Conservation (phyloP, 53 echinoderm and acorn worm species). For the Holothuria leucospilota region DNA sequence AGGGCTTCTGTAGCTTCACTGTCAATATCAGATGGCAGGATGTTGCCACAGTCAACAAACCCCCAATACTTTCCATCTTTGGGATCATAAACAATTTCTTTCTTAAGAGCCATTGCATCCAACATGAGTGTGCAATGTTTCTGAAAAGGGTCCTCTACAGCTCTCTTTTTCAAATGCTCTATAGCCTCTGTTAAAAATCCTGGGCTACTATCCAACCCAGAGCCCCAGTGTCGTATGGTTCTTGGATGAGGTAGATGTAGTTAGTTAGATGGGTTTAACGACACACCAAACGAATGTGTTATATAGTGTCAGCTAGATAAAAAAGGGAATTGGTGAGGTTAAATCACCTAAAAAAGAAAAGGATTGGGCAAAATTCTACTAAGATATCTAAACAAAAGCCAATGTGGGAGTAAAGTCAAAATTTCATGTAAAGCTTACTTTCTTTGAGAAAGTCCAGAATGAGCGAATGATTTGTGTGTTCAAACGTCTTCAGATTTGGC, state of each 20-base stretch:
- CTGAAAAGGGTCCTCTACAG: constrained; percentile 22
- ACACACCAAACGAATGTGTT: too few species aligned
- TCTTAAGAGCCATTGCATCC: constrained; percentile 71
- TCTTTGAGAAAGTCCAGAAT: too few species aligned
- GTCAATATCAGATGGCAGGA: constrained; percentile 43
- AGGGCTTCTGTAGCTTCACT: constrained; percentile 66
- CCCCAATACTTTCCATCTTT: constrained; percentile 55
- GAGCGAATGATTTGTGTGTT: too few species aligned
- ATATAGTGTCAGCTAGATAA: too few species aligned
- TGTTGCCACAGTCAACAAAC: constrained; percentile 68
- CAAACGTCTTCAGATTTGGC: too few species aligned
- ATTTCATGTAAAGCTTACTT: too few species aligned
- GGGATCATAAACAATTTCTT: constrained; percentile 68
- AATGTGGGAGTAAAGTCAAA: too few species aligned
- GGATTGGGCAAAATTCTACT: too few species aligned
- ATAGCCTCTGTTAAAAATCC: constrained; percentile 70
- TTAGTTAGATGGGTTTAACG: too few species aligned
- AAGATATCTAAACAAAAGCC: too few species aligned
- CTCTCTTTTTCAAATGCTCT: constrained; percentile 44
- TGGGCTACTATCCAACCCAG: constrained; percentile 59
- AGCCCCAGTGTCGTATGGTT: constrained; percentile 65
- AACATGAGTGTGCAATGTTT: constrained; percentile 62
- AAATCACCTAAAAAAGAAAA: too few species aligned
- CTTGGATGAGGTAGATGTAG: constrained; percentile 66
- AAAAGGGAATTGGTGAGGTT: too few species aligned